phyloP scores from a whole-genome alignment of 2,888 invertebrate genomes.

The Odontocerum albicorne region DNA sequence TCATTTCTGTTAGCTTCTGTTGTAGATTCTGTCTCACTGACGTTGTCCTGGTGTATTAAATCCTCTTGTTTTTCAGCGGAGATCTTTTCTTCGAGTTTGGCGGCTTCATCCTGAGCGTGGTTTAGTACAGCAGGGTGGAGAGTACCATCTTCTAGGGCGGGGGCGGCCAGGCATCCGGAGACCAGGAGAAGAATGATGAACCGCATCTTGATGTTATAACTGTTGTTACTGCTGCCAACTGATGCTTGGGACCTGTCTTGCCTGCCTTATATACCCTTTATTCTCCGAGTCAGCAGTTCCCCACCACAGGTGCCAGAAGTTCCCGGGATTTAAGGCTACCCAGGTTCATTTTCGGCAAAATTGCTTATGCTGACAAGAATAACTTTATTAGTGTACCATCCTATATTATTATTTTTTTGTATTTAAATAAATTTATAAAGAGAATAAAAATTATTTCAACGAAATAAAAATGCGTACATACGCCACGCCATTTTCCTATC shows the following conservation, averaged over 20 bases:
- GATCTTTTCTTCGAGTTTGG: slow-evolving; percentile 11
- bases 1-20: neutral
- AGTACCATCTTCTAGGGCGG: neutral
- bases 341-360: too few relatives aligned
- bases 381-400: too few relatives aligned
- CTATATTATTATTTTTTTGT: too few relatives aligned
- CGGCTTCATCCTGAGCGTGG: neutral
- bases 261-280: slow-evolving; percentile 17
- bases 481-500: too few relatives aligned
- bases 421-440: too few relatives aligned
- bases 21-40: neutral
- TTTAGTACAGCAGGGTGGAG: neutral
- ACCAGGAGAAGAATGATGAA: slow-evolving; percentile 12
- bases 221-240: neutral
- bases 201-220: slow-evolving; percentile 21
- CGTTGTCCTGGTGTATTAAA: too few relatives aligned
- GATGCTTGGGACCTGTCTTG: neutral
- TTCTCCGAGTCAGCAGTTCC: slow-evolving; percentile 13
- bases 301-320: neutral
- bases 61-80: slow-evolving; percentile 4
- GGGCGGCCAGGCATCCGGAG: slow-evolving; percentile 12
- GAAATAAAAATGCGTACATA: too few relatives aligned
- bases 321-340: neutral
- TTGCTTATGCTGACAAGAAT: too few relatives aligned
- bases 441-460: too few relatives aligned